These are phyloP conservation scores for Hofmannophila pseudospretella DNA, from an alignment of 2,888 invertebrate species.

Conservation along the genomic window DNA sequence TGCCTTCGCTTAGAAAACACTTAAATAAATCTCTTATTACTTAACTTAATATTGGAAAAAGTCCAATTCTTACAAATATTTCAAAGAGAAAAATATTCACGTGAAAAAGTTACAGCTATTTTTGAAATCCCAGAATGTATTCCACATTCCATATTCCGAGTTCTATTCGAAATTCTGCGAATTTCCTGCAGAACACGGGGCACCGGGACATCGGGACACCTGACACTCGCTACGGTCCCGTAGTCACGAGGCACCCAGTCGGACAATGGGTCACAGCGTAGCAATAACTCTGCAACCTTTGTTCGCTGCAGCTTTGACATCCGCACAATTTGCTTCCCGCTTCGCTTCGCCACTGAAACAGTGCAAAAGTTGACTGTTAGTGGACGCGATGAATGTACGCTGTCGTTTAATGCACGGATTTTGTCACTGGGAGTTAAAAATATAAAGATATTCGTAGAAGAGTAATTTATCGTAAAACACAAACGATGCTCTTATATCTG, in stretches of 20 bases:
- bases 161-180: not conserved
- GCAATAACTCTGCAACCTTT: conserved; percentile 34
- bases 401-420: not conserved
- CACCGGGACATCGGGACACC: conserved; percentile 4
- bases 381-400: conserved; percentile 20
- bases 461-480: no score
- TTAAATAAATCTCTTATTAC: no score
- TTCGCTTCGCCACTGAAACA: conserved; percentile 19
- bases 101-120: no score
- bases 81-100: no score
- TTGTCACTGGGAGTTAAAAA: no score
- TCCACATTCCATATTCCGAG: no score
- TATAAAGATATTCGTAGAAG: no score
- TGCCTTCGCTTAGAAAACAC: no score
- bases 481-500: no score
- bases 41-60: no score
- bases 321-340: conserved; percentile 41
- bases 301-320: conserved; percentile 31
- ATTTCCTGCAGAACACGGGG: not conserved
- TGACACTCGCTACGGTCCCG: conserved; percentile 4
- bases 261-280: conserved; percentile 22
- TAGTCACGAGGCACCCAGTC: conserved; percentile 14
- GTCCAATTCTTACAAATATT: no score
- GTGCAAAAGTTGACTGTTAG: conserved; percentile 16
- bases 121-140: no score